These are phyloP conservation scores for Eupithecia tripunctaria DNA, from an alignment of 2,888 invertebrate species.

Conservation along the genomic window DNA sequence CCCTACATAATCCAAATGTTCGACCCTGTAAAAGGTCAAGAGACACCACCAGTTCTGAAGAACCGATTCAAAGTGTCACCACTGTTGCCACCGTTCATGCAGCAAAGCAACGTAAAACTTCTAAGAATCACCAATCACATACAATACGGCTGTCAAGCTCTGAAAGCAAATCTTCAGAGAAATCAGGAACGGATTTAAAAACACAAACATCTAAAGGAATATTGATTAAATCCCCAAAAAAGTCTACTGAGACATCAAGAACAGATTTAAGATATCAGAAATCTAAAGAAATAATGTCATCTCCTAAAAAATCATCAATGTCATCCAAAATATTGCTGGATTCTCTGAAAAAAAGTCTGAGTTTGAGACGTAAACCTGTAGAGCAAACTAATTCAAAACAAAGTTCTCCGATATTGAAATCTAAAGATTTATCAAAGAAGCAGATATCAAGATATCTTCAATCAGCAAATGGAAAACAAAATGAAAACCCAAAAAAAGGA, in stretches of 20 bases:
- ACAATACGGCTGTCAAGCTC: too few species aligned
- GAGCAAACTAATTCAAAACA: neutral
- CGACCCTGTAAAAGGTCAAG: neutral
- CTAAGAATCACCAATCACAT: neutral
- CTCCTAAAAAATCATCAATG: neutral
- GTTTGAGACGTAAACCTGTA: neutral
- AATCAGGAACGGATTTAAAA: too few species aligned
- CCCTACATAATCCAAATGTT: neutral
- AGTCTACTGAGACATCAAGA: neutral
- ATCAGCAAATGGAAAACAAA: neutral
- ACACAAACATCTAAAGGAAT: neutral
- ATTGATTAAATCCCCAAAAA: neutral
- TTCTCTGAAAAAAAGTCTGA: neutral
- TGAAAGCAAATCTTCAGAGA: too few species aligned
- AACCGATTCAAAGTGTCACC: neutral
- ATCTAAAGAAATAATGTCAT: neutral
- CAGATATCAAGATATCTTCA: neutral
- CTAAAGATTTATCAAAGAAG: neutral
- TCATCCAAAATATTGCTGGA: neutral
- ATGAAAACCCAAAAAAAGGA: neutral
- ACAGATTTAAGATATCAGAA: neutral
- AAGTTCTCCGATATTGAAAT: neutral
- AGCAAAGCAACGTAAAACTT: neutral
- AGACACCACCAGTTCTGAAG: neutral
- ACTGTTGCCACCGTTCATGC: neutral